These are phyloP conservation scores for Hermaeophaga mercurialis DNA, from an alignment of 2,888 invertebrate species.

Conservation along the genomic window DNA sequence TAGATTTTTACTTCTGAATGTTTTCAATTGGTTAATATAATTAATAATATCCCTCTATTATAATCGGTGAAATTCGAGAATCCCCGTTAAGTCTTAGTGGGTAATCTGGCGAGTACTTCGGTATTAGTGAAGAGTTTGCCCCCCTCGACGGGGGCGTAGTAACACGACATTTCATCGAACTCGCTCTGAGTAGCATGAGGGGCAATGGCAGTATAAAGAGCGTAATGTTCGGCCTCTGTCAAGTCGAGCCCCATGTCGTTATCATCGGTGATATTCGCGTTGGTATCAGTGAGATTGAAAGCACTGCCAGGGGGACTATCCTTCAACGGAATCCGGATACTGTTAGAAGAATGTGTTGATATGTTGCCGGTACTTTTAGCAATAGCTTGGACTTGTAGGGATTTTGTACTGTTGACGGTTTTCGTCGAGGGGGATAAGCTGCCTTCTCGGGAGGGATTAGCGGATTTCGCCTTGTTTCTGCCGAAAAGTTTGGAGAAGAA, in stretches of 20 bases:
- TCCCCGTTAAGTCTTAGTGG: slow-evolving; percentile 41
- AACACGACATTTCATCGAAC: slow-evolving; percentile 86
- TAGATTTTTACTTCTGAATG: too few species aligned
- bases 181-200: slow-evolving; percentile 86
- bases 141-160: slow-evolving; percentile 83
- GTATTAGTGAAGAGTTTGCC: slow-evolving; percentile 65
- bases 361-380: slow-evolving; percentile 56
- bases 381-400: slow-evolving; percentile 36
- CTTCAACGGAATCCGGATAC: slow-evolving; percentile 71
- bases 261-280: slow-evolving; percentile 37
- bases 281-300: slow-evolving; percentile 11
- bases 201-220: slow-evolving; percentile 83
- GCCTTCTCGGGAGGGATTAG: slow-evolving; percentile 50
- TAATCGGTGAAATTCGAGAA: too few species aligned
- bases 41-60: too few species aligned
- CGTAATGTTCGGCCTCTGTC: slow-evolving; percentile 88
- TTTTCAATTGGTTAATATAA: too few species aligned
- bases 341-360: slow-evolving; percentile 46
- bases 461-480: slow-evolving; percentile 60
- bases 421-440: slow-evolving; percentile 42
- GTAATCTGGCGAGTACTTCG: slow-evolving; percentile 44
- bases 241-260: slow-evolving; percentile 65
- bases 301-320: slow-evolving; percentile 56
- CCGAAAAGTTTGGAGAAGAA: slow-evolving; percentile 70
- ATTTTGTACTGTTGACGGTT: slow-evolving; percentile 51